A percentile compares a stretch with the other conserved stretches of the same genome.
These are phyloP conservation scores for Chymomyza procnemis DNA, from an alignment of 2,888 invertebrate genomes.

Conservation along the genomic window DNA sequence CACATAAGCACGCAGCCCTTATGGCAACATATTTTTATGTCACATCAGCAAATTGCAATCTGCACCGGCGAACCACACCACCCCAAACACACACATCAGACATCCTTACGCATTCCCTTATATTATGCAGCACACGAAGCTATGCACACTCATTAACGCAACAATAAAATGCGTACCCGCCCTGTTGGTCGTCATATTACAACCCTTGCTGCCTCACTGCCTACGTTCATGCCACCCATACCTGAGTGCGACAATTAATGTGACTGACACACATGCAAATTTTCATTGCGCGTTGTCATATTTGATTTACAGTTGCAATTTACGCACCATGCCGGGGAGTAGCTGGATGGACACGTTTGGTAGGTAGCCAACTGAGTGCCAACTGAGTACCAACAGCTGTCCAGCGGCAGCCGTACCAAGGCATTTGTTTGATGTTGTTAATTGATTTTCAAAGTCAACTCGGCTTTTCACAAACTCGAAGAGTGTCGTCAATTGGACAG, in stretches of 20 bases:
- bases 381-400: conserved; percentile 64
- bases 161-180: conserved; percentile 56
- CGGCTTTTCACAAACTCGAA: conserved; percentile 21
- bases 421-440: conserved; percentile 78
- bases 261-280: conserved; percentile 72
- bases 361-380: conserved; percentile 26
- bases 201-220: not conserved
- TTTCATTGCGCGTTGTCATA: conserved; percentile 67
- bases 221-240: not conserved
- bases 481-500: not conserved
- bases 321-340: conserved; percentile 53
- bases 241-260: conserved; percentile 60
- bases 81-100: not conserved
- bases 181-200: not conserved
- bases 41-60: conserved; percentile 62
- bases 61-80: conserved; percentile 12
- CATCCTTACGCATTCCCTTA: not conserved
- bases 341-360: conserved; percentile 15
- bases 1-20: not conserved
- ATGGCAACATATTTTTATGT: conserved; percentile 68
- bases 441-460: conserved; percentile 79
- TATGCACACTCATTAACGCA: conserved; percentile 70
- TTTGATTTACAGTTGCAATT: conserved; percentile 74
- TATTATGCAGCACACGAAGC: conserved; percentile 26
- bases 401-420: conserved; percentile 41